A percentile compares a stretch with the other conserved stretches of the same genome.
These are phyloP conservation scores for Drosophila truncata DNA, from an alignment of 1,140 invertebrate genomes.

Conservation along the genomic window DNA sequence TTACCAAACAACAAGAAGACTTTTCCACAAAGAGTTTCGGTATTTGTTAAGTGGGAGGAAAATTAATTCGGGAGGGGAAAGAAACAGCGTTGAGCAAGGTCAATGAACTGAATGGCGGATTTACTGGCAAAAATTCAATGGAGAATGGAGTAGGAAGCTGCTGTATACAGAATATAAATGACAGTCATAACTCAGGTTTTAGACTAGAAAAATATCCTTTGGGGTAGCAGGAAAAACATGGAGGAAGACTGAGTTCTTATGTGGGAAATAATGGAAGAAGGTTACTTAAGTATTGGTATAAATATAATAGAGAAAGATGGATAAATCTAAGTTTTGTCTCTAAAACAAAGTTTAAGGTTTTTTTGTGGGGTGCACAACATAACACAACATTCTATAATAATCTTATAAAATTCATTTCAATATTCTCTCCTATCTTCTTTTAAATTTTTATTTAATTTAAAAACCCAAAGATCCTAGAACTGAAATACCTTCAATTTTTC, in stretches of 20 bases:
- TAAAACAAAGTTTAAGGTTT: not conserved
- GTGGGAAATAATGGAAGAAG: not conserved
- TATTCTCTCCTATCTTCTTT: too few species aligned
- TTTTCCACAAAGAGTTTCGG: conserved; percentile 37
- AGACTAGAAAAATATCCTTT: conserved; percentile 12
- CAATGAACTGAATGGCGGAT: conserved; percentile 29
- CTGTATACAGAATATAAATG: conserved; percentile 38
- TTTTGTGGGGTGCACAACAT: too few species aligned
- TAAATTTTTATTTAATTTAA: not conserved
- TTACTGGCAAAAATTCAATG: conserved; percentile 5
- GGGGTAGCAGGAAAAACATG: not conserved
- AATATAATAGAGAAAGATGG: not conserved
- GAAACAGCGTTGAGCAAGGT: conserved; percentile 9
- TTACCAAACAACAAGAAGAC: conserved; percentile 25
- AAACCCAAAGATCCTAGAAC: not conserved
- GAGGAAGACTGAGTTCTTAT: not conserved
- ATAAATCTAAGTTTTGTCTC: not conserved
- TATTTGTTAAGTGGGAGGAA: conserved; percentile 29
- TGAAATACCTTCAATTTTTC: too few species aligned
- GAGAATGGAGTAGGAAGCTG: not conserved
- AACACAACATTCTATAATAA: too few species aligned
- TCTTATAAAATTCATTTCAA: too few species aligned
- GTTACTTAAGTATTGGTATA: conserved; percentile 1
- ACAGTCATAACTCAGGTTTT: conserved; percentile 30
- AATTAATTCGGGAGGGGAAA: conserved; percentile 20